Percentiles rank a stretch among this genome's conserved stretches.
Evolutionary conservation across 2,113 vertebrate species (phyloP).

Genomic region (Gorsachius goisagi): DNA sequence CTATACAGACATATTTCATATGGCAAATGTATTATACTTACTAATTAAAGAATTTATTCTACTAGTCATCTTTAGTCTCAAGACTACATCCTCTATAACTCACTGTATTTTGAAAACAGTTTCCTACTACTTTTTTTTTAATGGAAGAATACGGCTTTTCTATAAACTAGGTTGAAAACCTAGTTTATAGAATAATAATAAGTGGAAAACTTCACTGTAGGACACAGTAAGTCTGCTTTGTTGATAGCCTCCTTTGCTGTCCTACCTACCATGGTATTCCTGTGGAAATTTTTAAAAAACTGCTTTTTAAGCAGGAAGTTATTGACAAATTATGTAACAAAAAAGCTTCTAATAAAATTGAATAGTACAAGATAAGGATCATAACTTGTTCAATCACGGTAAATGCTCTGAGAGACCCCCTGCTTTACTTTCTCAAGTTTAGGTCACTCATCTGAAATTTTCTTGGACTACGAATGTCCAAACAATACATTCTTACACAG

Average conservation of each 20-base stretch:
- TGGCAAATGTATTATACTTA: background rate
- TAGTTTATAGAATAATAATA: too few species aligned
- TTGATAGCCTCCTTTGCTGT: background rate
- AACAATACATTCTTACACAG: fast-evolving
- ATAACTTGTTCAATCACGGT: background rate
- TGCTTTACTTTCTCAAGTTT: background rate
- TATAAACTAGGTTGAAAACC: background rate
- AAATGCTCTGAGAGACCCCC: background rate
- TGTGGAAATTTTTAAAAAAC: background rate
- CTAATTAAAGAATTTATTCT: background rate
- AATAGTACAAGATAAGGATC: background rate
- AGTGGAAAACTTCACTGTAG: background rate
- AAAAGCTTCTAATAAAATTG: background rate
- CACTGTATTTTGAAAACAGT: background rate
- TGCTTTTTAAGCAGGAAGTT: background rate
- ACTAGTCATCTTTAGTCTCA: background rate
- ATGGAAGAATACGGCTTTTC: background rate
- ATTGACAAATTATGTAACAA: background rate
- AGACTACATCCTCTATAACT: background rate
- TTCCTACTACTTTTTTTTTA: background rate
- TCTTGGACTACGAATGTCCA: background rate
- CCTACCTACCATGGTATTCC: background rate
- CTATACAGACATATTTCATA: background rate
- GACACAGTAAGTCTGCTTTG: fast-evolving
- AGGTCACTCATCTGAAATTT: background rate